These are phyloP conservation scores for Peromyscus nudipes DNA, from an alignment of 2,797 vertebrate genomes.

Conservation along the genomic window DNA sequence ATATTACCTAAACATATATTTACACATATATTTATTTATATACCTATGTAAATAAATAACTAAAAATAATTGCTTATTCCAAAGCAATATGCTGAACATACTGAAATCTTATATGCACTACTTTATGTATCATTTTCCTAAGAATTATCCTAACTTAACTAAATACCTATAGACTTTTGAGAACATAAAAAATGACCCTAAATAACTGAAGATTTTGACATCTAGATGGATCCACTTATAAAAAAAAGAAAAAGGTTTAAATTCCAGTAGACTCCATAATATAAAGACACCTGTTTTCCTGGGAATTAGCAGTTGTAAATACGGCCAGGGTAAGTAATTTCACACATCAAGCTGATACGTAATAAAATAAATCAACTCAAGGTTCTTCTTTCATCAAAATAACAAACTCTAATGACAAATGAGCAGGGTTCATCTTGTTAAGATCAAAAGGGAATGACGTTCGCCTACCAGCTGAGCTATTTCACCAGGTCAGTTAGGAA, in stretches of 20 bases:
- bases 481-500: slow-evolving; percentile 84
- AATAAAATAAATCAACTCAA: slow-evolving; percentile 82
- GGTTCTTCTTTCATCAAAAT: slow-evolving; percentile 83
- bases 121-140: slow-evolving; percentile 48
- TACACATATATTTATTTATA: background rate
- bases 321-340: slow-evolving; percentile 78
- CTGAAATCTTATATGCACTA: slow-evolving; percentile 45
- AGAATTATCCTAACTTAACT: slow-evolving; percentile 29
- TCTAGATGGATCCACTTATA: background rate
- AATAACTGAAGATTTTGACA: slow-evolving; percentile 47
- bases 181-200: slow-evolving; percentile 49
- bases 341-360: slow-evolving; percentile 76
- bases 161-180: slow-evolving; percentile 19
- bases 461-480: slow-evolving; percentile 82
- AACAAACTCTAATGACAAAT: slow-evolving; percentile 80
- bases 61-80: slow-evolving; percentile 29
- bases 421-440: slow-evolving; percentile 75
- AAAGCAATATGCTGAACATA: background rate
- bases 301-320: slow-evolving; percentile 79
- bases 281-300: slow-evolving; percentile 80
- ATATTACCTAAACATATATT: background rate
- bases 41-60: background rate
- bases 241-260: slow-evolving; percentile 24
- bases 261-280: slow-evolving; percentile 67
- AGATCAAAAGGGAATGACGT: slow-evolving; percentile 87